phyloP scores from a whole-genome alignment of 2,113 vertebrate species.

The Brachypodius melanocephalos region DNA sequence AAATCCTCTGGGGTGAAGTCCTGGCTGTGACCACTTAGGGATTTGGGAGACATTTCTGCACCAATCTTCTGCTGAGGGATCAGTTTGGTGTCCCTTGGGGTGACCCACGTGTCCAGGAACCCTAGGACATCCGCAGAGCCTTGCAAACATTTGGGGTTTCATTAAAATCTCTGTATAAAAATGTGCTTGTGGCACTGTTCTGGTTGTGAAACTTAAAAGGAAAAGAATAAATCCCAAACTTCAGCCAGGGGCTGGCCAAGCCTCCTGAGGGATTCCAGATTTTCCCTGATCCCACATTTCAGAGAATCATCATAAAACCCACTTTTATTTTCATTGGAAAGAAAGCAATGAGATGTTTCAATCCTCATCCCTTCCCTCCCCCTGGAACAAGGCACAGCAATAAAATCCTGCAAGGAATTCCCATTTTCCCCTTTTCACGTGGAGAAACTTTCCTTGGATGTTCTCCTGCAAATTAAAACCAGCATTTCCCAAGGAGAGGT shows the following conservation, averaged over 20 bases:
- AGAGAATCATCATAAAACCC: neutral
- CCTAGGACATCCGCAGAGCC: rapidly evolving
- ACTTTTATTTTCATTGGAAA: neutral
- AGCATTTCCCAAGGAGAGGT: neutral
- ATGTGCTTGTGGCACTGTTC: neutral
- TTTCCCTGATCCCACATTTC: neutral
- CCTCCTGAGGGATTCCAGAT: neutral
- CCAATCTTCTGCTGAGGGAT: neutral
- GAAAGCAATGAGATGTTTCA: neutral
- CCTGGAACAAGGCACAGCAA: neutral
- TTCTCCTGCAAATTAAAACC: neutral
- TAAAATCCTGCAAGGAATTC: neutral
- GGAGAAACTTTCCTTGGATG: neutral
- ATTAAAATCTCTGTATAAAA: neutral
- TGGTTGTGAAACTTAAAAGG: neutral
- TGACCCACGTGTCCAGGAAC: neutral
- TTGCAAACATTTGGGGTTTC: neutral
- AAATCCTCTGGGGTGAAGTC: rapidly evolving
- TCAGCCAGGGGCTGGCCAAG: neutral
- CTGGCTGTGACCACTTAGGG: no score
- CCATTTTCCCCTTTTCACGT: neutral
- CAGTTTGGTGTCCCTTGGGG: neutral
- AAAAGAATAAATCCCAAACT: neutral
- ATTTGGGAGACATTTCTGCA: neutral
- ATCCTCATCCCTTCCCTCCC: neutral